Conservation (phyloP, 1,140 invertebrate species). For the Anastrepha ludens region DNA sequence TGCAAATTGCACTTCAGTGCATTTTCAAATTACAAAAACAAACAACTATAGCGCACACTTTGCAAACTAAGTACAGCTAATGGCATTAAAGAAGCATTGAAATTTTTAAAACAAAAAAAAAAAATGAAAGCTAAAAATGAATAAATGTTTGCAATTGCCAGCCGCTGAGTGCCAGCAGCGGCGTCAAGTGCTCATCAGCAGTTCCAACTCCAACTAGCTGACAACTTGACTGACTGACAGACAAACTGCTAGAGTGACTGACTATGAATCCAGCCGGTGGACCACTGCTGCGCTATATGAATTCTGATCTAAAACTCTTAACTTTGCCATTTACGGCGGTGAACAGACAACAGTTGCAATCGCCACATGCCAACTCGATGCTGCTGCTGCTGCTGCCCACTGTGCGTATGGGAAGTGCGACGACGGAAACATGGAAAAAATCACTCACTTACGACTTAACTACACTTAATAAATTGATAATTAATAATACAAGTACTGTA, state of each 20-base stretch:
- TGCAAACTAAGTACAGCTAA: constrained; percentile 5
- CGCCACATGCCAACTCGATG: constrained; percentile 37
- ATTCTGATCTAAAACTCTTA: neutral
- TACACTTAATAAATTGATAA: constrained; percentile 60
- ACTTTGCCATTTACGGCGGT: neutral
- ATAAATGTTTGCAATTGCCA: constrained; percentile 13
- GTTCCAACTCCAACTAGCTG: neutral
- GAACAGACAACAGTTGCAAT: constrained; percentile 16
- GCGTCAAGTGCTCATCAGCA: neutral
- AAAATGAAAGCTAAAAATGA: neutral
- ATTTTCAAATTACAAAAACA: constrained; percentile 1
- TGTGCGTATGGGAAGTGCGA: neutral
- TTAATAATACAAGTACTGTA: constrained; percentile 60
- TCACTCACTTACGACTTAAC: constrained; percentile 52
- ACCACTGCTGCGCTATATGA: constrained; percentile 8
- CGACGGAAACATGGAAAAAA: constrained; percentile 29
- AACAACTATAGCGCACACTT: neutral
- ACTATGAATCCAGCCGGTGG: neutral
- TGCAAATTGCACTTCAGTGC: constrained; percentile 28
- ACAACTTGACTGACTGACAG: neutral
- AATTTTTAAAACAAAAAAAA: constrained; percentile 17
- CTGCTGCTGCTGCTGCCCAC: neutral
- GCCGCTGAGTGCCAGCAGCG: neutral
- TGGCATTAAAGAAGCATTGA: constrained; percentile 15
- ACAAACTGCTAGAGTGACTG: neutral